Evolutionary conservation across 2,113 vertebrate genomes (phyloP).

Genomic region (Aspidoscelis tigris): DNA sequence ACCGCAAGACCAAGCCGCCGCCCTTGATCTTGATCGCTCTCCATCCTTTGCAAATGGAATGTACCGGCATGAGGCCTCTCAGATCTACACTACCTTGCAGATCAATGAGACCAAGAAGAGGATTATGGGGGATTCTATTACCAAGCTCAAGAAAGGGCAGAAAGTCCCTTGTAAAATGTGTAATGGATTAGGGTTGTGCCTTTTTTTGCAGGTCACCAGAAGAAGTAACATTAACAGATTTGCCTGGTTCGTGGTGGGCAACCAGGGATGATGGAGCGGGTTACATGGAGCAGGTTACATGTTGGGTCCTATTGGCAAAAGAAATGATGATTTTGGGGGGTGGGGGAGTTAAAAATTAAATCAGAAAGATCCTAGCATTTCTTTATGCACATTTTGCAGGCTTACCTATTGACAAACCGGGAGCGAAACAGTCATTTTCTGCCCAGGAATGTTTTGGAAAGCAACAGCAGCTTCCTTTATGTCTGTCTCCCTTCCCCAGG

Average conservation of each 20-base stretch:
- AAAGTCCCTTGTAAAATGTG: too few relatives aligned
- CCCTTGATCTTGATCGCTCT: too few relatives aligned
- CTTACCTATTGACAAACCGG: neutral
- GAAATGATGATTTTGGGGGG: neutral
- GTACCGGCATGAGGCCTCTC: too few relatives aligned
- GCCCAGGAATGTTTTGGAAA: slow-evolving; percentile 26
- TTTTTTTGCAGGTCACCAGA: neutral
- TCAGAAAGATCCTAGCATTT: neutral
- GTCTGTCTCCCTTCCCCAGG: slow-evolving; percentile 48
- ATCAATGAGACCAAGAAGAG: too few relatives aligned
- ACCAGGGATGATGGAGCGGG: neutral
- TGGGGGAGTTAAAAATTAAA: neutral
- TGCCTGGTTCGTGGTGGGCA: neutral
- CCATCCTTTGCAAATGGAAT: too few relatives aligned
- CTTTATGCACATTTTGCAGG: neutral
- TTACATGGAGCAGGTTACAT: neutral
- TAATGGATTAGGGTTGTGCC: neutral
- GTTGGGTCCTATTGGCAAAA: too few relatives aligned
- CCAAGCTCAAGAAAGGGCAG: too few relatives aligned
- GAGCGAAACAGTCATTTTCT: slow-evolving; percentile 27
- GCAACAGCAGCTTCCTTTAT: slow-evolving; percentile 39
- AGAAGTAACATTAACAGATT: neutral
- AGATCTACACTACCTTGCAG: too few relatives aligned
- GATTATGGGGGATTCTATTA: too few relatives aligned
- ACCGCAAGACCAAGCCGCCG: too few relatives aligned